Percentiles rank a stretch among this genome's conserved stretches.
Evolutionary conservation across 1,140 invertebrate genomes (phyloP).

Genomic region (Triops longicaudatus): DNA sequence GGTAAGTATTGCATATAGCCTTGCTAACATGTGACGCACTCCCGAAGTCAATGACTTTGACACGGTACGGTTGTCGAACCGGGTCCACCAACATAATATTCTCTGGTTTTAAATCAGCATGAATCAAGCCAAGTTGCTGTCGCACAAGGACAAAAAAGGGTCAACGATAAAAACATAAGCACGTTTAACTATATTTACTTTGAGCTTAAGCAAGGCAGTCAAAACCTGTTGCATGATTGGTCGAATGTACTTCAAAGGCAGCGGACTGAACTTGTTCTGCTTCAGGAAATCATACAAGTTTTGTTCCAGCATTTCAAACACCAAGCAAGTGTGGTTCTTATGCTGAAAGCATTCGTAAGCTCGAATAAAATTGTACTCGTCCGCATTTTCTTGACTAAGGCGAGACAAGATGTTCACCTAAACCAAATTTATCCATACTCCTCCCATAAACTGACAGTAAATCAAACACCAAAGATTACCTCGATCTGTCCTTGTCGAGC

Average conservation of each 20-base stretch:
- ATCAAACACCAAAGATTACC: conserved; percentile 45
- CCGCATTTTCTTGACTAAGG: conserved; percentile 97
- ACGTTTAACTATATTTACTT: conserved; percentile 48
- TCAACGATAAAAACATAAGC: conserved; percentile 22
- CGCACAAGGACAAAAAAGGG: conserved; percentile 36
- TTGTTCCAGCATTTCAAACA: conserved; percentile 99
- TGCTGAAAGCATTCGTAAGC: conserved; percentile 99
- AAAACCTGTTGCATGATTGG: conserved; percentile 96
- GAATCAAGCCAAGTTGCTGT: conserved; percentile 94
- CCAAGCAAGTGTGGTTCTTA: conserved; percentile 98
- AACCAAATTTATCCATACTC: conserved; percentile 25
- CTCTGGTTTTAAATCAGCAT: conserved; percentile 98
- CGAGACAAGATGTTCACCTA: conserved; percentile 91
- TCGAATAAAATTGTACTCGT: conserved; percentile 99
- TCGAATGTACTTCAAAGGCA: conserved; percentile 95
- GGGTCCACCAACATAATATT: conserved; percentile 99
- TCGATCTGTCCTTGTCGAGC: conserved; percentile 99
- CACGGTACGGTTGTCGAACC: conserved; percentile 87
- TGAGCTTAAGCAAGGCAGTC: conserved; percentile 94
- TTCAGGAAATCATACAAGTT: conserved; percentile 99
- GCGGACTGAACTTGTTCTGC: conserved; percentile 97
- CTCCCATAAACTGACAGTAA: conserved; percentile 23
- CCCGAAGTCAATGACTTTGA: conserved; percentile 99
- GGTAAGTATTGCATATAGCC: conserved; percentile 97
- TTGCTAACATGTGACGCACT: conserved; percentile 98